A percentile compares a stretch with the other conserved stretches of the same genome.
Evolutionary conservation across 1,140 invertebrate species (phyloP).

Genomic region (Heliothis virescens): DNA sequence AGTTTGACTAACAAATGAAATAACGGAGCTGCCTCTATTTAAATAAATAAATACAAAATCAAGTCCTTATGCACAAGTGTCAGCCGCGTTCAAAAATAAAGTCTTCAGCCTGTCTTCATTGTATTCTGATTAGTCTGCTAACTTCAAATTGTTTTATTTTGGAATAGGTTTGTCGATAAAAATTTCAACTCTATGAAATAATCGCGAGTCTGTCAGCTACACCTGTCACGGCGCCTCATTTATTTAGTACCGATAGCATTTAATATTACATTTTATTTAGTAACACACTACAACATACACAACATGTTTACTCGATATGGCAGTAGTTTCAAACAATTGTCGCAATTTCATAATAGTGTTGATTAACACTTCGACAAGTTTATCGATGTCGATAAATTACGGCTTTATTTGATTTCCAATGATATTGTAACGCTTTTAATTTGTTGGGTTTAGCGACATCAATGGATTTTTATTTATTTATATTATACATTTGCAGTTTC

Average conservation of each 20-base stretch:
- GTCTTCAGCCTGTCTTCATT: too few species aligned
- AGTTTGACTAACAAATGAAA: conserved; percentile 27
- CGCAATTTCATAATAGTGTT: background rate
- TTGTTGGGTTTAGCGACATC: too few species aligned
- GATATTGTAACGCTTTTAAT: too few species aligned
- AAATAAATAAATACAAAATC: background rate
- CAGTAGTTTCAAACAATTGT: conserved; percentile 16
- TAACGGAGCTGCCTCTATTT: conserved; percentile 2
- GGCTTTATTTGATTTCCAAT: too few species aligned
- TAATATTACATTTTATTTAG: background rate
- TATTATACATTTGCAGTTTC: too few species aligned
- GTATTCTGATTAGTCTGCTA: background rate
- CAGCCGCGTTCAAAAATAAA: background rate
- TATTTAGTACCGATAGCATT: background rate
- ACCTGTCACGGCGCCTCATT: background rate
- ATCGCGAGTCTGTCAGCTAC: background rate
- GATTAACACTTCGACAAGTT: background rate
- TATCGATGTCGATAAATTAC: background rate
- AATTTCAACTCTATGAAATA: background rate
- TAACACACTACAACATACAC: conserved; percentile 3
- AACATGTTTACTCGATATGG: conserved; percentile 12
- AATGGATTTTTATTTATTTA: too few species aligned
- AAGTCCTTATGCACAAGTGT: background rate
- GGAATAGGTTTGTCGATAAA: background rate
- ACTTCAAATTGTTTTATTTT: background rate